phyloP scores from a whole-genome alignment of 2,797 vertebrate genomes.

The Gambusia yucatana region DNA sequence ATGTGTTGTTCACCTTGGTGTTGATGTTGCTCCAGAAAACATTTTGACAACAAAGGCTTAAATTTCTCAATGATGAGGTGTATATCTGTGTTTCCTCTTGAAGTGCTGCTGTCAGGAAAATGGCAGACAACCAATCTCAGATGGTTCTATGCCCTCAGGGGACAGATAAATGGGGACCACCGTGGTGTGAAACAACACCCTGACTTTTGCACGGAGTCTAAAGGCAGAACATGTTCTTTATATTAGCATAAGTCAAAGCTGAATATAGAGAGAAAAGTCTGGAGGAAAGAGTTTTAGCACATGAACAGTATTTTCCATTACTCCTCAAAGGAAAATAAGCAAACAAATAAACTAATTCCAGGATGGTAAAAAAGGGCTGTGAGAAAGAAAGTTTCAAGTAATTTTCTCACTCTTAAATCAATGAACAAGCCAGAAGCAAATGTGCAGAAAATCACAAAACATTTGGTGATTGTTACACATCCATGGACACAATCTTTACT shows the following conservation, averaged over 20 bases:
- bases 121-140: constrained; percentile 70
- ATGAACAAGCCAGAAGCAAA: constrained; percentile 32
- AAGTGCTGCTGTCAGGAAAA: constrained; percentile 66
- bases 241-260: constrained; percentile 28
- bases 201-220: constrained; percentile 25
- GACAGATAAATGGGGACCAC: constrained; percentile 72
- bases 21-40: constrained; percentile 61
- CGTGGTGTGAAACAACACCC: constrained; percentile 62
- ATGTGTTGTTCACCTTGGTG: constrained; percentile 17
- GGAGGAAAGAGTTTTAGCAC: not conserved
- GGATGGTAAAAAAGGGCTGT: constrained; percentile 61
- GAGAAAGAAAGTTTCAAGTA: constrained; percentile 60
- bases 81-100: constrained; percentile 67
- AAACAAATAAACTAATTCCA: constrained; percentile 73
- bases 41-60: constrained; percentile 56
- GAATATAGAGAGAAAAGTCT: constrained; percentile 1
- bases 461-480: not conserved
- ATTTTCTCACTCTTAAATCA: constrained; percentile 9
- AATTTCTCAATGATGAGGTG: constrained; percentile 65
- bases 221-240: constrained; percentile 24
- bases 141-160: constrained; percentile 67
- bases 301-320: constrained; percentile 66
- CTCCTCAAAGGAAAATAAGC: constrained; percentile 54
- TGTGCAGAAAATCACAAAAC: constrained; percentile 12
- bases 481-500: not conserved